Evolutionary conservation across 2,113 vertebrate genomes (phyloP).

Genomic region (Nothobranchius furzeri): DNA sequence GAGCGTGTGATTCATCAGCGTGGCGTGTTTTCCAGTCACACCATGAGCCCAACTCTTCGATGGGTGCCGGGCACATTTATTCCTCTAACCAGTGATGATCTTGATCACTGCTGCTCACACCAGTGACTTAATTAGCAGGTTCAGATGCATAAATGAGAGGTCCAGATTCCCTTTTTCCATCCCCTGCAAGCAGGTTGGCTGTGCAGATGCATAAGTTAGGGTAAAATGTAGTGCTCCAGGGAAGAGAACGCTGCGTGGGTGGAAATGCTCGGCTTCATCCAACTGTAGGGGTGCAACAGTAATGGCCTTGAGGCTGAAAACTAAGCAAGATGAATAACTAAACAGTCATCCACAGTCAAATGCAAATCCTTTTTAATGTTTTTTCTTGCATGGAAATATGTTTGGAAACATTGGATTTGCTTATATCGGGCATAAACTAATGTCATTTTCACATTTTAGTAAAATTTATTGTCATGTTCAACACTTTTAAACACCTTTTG

Average conservation of each 20-base stretch:
- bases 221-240: constrained; percentile 52
- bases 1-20: constrained; percentile 58
- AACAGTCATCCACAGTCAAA: constrained; percentile 24
- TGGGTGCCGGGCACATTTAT: constrained; percentile 64
- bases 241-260: constrained; percentile 42
- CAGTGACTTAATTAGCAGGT: constrained; percentile 54
- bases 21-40: constrained; percentile 65
- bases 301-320: constrained; percentile 46
- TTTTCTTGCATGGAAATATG: neutral
- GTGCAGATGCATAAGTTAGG: constrained; percentile 73
- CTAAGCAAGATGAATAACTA: constrained; percentile 54
- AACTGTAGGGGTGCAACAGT: constrained; percentile 23
- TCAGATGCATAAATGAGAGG: constrained; percentile 47
- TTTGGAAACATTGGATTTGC: no score
- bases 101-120: constrained; percentile 56
- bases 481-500: no score
- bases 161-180: constrained; percentile 69
- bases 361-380: constrained; percentile 10
- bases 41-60: constrained; percentile 58
- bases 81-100: constrained; percentile 45
- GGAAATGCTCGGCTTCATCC: constrained; percentile 51
- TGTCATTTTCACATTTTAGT: no score
- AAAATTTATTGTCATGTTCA: no score
- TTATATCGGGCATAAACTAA: no score
- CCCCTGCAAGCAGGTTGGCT: constrained; percentile 41